Percentiles rank a stretch among this genome's conserved stretches.
phyloP scores from a whole-genome alignment of 2,113 vertebrate species.

The Melospiza georgiana region DNA sequence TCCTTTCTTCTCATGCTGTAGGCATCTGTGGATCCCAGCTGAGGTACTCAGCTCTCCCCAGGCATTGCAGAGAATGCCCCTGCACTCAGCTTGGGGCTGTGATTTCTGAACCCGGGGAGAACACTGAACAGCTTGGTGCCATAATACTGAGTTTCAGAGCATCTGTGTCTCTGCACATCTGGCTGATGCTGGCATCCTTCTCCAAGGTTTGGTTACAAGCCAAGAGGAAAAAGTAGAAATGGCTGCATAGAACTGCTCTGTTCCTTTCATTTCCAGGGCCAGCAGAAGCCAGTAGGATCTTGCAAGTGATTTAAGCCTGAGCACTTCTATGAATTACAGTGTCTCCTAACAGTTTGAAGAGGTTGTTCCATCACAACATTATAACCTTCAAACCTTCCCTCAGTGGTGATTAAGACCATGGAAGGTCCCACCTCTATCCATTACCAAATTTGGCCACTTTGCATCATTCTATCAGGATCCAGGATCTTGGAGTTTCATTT shows the following conservation, averaged over 20 bases:
- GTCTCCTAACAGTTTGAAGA: not conserved
- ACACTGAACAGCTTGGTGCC: not conserved
- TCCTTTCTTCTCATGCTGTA: not conserved
- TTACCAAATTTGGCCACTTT: conserved; percentile 24
- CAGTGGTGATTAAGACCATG: not conserved
- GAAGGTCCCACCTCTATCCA: not conserved
- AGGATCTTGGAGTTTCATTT: not conserved
- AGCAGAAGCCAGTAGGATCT: not conserved
- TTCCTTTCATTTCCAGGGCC: not conserved
- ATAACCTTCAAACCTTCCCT: not conserved
- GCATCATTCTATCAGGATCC: not conserved
- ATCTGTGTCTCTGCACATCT: not conserved
- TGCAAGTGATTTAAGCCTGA: not conserved
- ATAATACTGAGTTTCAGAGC: not conserved
- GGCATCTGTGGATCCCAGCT: not conserved
- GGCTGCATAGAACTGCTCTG: not conserved
- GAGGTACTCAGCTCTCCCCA: not conserved
- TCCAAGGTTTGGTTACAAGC: not conserved
- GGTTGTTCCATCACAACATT: not conserved
- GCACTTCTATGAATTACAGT: not conserved
- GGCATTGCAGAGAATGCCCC: not conserved
- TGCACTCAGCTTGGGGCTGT: not conserved
- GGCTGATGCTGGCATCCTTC: not conserved
- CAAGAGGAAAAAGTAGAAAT: not conserved
- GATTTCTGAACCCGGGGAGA: not conserved